These are phyloP conservation scores for Scrobipalpa atriplicella DNA, from an alignment of 2,888 invertebrate genomes.

Conservation along the genomic window DNA sequence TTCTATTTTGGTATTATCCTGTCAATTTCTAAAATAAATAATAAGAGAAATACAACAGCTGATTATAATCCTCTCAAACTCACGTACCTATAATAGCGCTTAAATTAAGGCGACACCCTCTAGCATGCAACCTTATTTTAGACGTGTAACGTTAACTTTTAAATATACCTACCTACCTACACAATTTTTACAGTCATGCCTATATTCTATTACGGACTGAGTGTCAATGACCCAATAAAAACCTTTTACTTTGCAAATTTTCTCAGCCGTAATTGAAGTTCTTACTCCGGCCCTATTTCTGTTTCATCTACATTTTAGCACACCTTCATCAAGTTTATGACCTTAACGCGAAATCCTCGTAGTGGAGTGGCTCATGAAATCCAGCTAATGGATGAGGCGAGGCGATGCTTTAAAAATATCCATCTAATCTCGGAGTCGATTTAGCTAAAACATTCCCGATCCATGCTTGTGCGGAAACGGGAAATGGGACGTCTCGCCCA, in stretches of 20 bases:
- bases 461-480: constrained; percentile 59
- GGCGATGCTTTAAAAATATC: constrained; percentile 73
- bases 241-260: not conserved
- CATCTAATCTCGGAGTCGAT: constrained; percentile 70
- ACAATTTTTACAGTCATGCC: too few species aligned
- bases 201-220: too few species aligned
- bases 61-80: too few species aligned
- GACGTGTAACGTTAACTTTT: too few species aligned
- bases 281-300: not conserved
- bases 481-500: constrained; percentile 65
- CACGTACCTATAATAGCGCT: too few species aligned
- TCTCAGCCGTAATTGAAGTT: not conserved
- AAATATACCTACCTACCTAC: too few species aligned
- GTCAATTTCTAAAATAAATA: too few species aligned
- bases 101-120: too few species aligned
- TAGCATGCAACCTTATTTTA: too few species aligned
- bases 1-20: too few species aligned
- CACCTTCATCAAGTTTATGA: constrained; percentile 44
- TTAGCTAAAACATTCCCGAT: constrained; percentile 70
- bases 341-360: constrained; percentile 56
- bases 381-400: constrained; percentile 73
- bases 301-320: constrained; percentile 29
- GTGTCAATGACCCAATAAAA: not conserved
- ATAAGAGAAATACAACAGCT: too few species aligned
- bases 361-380: constrained; percentile 63